These are phyloP conservation scores for Morpho deidamia DNA, from an alignment of 2,888 invertebrate genomes.

Conservation along the genomic window DNA sequence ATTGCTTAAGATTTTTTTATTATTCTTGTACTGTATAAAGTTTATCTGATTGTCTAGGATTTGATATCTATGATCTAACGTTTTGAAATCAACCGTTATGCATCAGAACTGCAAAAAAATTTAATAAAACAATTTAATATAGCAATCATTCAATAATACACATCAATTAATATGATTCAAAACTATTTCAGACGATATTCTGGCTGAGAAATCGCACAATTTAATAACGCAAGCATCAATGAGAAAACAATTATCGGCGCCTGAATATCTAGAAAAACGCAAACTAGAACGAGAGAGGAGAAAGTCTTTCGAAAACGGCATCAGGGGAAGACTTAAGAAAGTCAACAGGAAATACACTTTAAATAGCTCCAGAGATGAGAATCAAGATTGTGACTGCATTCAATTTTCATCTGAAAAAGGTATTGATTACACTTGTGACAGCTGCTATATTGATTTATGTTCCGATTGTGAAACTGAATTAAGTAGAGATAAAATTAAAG, in stretches of 20 bases:
- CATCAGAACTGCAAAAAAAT: too few species aligned
- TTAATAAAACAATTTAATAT: too few species aligned
- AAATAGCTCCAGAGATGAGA: slow-evolving; percentile 44
- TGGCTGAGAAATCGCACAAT: slow-evolving; percentile 79
- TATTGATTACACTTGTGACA: slow-evolving; percentile 64
- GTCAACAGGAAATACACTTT: slow-evolving; percentile 65
- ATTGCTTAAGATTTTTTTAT: too few species aligned
- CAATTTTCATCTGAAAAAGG: slow-evolving; percentile 64
- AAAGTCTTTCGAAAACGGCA: slow-evolving; percentile 80
- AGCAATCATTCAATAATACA: too few species aligned
- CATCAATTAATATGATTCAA: too few species aligned
- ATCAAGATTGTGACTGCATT: slow-evolving; percentile 56
- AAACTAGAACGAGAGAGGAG: slow-evolving; percentile 85
- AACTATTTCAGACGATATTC: slow-evolving; percentile 75
- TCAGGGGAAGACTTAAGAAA: slow-evolving; percentile 79
- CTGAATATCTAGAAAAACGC: slow-evolving; percentile 92
- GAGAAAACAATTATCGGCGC: slow-evolving; percentile 88
- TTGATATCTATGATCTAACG: too few species aligned
- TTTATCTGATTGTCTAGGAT: too few species aligned
- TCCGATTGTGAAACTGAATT: slow-evolving; percentile 65
- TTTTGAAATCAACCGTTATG: too few species aligned
- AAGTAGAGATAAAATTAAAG: slow-evolving; percentile 44
- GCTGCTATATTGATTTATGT: slow-evolving; percentile 63
- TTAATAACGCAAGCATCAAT: slow-evolving; percentile 78
- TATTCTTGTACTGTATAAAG: too few species aligned